Evolutionary conservation across 2,113 vertebrate genomes (phyloP), one percentile per base, ranked within the genome.

Genomic region (Cranoglanis bouderius): DNA sequence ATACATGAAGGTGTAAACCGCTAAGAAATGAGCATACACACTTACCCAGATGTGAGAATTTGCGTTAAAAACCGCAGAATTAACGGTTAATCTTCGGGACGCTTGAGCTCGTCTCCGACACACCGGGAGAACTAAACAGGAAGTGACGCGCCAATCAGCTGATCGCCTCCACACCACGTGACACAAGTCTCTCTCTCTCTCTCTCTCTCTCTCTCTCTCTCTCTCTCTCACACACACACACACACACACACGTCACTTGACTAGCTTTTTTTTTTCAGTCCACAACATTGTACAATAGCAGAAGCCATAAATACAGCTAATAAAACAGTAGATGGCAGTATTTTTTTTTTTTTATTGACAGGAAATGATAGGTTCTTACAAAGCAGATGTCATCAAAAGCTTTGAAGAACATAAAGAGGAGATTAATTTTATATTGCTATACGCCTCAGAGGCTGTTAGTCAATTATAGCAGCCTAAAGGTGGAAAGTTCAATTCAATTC

Each of bases 111-210:
- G n/a, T 29, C 49, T 70, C 67, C 43, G 40, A 82, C 88, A 82
- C 72, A 53, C 55, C 43, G 78, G 78, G 51, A 90, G 35, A 24
- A 3, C 8, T 38, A n/a, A 29, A 24, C 43, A 72, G 90, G 90
- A 91, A 91, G 83, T 84, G 88, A 88, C 74, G 38, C 43, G 19
- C 18, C 63, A 43, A 82, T 88, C 90, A 91, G 90, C 86, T 91
- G 90, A 88, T 61, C 46, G 12, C 85, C 85, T 13, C 21, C 65
- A 21, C 53, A 2, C 32, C 84, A 84, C 80, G 85, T 88, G 90
- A 88, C n/a, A 6, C 19, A 0, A 14, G 6, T 4, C 53, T 7
- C 46, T 1, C 7, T 40, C 35, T 26, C 12, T 46, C 40, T 5
- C 74, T 1, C 74, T 12, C 40, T 0, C n/a, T 1, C 65, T 32